Conservation (phyloP, 2,797 vertebrate genomes). For the Alfaro cultratus region DNA sequence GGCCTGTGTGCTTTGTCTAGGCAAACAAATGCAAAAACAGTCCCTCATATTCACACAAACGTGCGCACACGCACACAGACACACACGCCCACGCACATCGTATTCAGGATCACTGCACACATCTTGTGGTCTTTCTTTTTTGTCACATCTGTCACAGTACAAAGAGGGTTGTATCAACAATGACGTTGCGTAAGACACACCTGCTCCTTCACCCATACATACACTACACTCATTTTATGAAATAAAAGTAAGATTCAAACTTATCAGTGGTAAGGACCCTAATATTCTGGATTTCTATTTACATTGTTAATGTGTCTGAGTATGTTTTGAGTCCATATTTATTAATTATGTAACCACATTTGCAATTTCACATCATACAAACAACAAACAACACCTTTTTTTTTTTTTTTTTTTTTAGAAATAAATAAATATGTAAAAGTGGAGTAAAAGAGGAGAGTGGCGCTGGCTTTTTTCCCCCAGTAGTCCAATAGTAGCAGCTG, state of each 20-base stretch:
- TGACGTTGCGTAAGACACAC: slow-evolving; percentile 42
- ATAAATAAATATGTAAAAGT: slow-evolving; percentile 73
- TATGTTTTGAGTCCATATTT: slow-evolving; percentile 60
- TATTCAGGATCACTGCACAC: slow-evolving; percentile 47
- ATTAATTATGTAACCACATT: slow-evolving; percentile 70
- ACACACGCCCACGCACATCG: slow-evolving; percentile 41
- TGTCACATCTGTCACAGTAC: slow-evolving; percentile 63
- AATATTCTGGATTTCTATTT: slow-evolving; percentile 72
- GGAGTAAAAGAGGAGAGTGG: slow-evolving; percentile 43
- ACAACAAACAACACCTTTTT: slow-evolving; percentile 74
- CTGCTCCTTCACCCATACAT: slow-evolving; percentile 23
- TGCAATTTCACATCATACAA: slow-evolving; percentile 80
- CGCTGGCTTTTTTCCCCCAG: slow-evolving; percentile 50
- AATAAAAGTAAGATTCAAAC: slow-evolving; percentile 65
- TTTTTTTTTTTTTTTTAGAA: slow-evolving; percentile 30
- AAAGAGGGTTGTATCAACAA: slow-evolving; percentile 62
- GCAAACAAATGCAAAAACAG: slow-evolving; percentile 73
- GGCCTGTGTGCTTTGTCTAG: slow-evolving; percentile 81
- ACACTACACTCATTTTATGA: slow-evolving; percentile 59
- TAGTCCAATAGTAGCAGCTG: slow-evolving; percentile 73
- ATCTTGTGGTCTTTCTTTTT: slow-evolving; percentile 45
- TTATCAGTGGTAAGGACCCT: slow-evolving; percentile 60
- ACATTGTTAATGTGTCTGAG: slow-evolving; percentile 73
- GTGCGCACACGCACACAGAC: slow-evolving; percentile 52
- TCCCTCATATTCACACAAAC: slow-evolving; percentile 46